A percentile compares a stretch with the other conserved stretches of the same genome.
Evolutionary conservation across 2,113 vertebrate species (phyloP).

Genomic region (Zosterops japonicus): DNA sequence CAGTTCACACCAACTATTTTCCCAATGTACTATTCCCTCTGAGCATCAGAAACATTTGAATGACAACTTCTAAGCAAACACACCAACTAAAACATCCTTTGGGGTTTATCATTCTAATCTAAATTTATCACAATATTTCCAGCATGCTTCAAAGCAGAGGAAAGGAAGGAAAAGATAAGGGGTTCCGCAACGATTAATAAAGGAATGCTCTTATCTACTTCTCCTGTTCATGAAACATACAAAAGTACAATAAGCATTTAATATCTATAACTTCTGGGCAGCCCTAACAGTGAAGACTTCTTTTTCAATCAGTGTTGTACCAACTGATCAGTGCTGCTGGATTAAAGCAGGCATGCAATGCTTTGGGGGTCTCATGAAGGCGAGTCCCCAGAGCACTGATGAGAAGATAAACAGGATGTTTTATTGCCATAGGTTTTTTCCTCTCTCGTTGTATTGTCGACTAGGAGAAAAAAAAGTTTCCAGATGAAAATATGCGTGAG

Average conservation of each 20-base stretch:
- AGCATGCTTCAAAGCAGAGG: slow-evolving; percentile 17
- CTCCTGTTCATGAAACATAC: background rate
- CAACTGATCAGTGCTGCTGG: background rate
- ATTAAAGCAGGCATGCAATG: background rate
- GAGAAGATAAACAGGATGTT: background rate
- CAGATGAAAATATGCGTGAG: slow-evolving; percentile 22
- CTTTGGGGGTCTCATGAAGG: accelerated
- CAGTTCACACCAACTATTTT: background rate
- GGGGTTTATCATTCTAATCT: slow-evolving; percentile 4
- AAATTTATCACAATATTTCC: background rate
- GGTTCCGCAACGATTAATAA: background rate
- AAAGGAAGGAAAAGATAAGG: background rate
- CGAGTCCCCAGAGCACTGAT: background rate
- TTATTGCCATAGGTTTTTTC: background rate
- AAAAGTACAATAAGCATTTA: background rate
- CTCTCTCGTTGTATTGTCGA: background rate
- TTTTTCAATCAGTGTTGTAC: background rate
- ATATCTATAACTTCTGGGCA: background rate
- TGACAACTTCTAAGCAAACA: slow-evolving; percentile 14
- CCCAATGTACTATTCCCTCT: background rate
- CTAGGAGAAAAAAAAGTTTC: background rate
- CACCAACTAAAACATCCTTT: background rate
- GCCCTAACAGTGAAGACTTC: background rate
- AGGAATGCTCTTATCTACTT: background rate
- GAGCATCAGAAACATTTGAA: background rate